These are phyloP conservation scores for Calliphora vicina DNA, from an alignment of 1,140 invertebrate species.

Conservation along the genomic window DNA sequence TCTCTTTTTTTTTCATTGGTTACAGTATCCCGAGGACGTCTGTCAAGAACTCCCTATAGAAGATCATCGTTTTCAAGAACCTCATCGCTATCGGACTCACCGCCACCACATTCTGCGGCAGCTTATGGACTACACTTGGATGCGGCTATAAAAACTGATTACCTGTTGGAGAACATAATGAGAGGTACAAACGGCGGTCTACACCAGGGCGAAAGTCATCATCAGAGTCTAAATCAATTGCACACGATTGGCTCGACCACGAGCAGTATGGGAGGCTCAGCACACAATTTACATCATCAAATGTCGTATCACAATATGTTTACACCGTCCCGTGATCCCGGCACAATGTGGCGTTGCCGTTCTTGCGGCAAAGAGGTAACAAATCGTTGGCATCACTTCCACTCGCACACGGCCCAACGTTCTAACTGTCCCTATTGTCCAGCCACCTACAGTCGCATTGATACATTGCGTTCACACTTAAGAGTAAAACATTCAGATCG, in stretches of 20 bases:
- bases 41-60: conserved; percentile 46
- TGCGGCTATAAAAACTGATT: conserved; percentile 58
- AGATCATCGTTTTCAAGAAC: conserved; percentile 52
- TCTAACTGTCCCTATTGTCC: conserved; percentile 84
- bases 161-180: conserved; percentile 56
- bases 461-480: conserved; percentile 80
- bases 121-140: conserved; percentile 56
- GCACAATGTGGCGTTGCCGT: conserved; percentile 78
- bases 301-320: conserved; percentile 84
- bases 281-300: conserved; percentile 63
- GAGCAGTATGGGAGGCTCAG: conserved; percentile 28
- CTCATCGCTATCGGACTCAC: conserved; percentile 57
- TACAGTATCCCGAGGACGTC: conserved; percentile 56
- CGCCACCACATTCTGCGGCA: conserved; percentile 56
- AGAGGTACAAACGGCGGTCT: conserved; percentile 42
- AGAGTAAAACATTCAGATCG: conserved; percentile 75
- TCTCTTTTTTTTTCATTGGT: conserved; percentile 63
- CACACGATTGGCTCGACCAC: not conserved
- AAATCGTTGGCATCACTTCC: conserved; percentile 87
- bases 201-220: conserved; percentile 45
- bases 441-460: conserved; percentile 84
- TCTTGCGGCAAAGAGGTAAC: conserved; percentile 85
- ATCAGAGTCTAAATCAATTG: conserved; percentile 38
- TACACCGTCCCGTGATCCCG: conserved; percentile 72
- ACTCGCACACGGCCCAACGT: conserved; percentile 80